phyloP scores from a whole-genome alignment of 2,113 vertebrate species.

The Chunga burmeisteri region DNA sequence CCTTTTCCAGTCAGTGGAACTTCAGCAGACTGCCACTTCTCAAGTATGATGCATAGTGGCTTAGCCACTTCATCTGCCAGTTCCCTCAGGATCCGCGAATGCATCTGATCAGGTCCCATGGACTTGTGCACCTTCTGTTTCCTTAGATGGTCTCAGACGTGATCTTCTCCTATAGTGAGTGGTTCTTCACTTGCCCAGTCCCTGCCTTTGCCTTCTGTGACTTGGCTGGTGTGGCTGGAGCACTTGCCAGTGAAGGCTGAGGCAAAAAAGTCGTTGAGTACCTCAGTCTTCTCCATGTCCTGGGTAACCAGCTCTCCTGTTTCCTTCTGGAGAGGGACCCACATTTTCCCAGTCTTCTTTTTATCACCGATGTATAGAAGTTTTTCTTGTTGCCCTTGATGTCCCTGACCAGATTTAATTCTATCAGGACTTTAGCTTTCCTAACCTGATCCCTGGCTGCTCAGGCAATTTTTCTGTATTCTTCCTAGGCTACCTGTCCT shows the following conservation, averaged over 20 bases:
- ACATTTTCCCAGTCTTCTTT: neutral
- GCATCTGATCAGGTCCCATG: neutral
- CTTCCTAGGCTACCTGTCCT: neutral
- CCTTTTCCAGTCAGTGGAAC: neutral
- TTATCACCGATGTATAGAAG: neutral
- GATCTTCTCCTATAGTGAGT: neutral
- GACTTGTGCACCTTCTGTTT: neutral
- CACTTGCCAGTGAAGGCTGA: neutral
- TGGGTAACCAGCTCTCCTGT: too few species aligned
- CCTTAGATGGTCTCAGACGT: neutral
- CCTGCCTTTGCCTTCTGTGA: too few species aligned
- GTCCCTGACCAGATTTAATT: neutral
- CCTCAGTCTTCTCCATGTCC: too few species aligned
- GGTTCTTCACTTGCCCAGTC: neutral
- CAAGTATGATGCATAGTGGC: neutral
- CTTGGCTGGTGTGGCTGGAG: neutral
- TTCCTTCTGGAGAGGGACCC: neutral
- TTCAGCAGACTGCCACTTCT: neutral
- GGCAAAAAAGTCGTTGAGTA: too few species aligned
- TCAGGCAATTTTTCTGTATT: rapidly evolving
- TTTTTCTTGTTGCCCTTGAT: neutral
- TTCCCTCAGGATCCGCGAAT: neutral
- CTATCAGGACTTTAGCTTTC: neutral
- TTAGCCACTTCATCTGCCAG: neutral
- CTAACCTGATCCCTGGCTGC: neutral